phyloP scores from a whole-genome alignment of 2,797 vertebrate species.

The Enteromius mattozi region DNA sequence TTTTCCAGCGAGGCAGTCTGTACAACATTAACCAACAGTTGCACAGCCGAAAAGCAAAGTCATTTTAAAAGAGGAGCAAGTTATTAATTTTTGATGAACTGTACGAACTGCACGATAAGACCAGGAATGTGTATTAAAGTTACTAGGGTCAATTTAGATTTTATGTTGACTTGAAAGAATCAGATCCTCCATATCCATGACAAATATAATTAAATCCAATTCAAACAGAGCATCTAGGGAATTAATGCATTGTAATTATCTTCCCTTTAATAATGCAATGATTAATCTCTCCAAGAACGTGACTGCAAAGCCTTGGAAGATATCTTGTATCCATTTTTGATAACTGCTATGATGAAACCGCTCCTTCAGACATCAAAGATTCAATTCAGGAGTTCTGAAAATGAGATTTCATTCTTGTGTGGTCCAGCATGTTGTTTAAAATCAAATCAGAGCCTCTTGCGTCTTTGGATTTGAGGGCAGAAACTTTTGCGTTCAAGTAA shows the following conservation, averaged over 20 bases:
- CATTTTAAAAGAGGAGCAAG: background rate
- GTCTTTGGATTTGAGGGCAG: background rate
- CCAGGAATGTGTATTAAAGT: constrained; percentile 15
- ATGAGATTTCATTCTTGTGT: constrained; percentile 6
- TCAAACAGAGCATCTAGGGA: background rate
- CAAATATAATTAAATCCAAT: constrained; percentile 8
- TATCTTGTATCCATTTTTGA: constrained; percentile 31
- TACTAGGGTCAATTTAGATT: background rate
- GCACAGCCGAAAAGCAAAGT: background rate
- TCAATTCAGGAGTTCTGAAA: constrained; percentile 28
- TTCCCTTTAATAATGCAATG: background rate
- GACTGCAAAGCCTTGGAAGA: background rate
- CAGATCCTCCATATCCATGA: constrained; percentile 2
- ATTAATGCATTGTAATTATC: background rate
- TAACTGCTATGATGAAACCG: constrained; percentile 29
- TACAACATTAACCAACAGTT: background rate
- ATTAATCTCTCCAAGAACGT: constrained; percentile 15
- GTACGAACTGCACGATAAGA: background rate
- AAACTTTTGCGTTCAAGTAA: constrained; percentile 18
- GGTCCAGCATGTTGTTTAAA: constrained; percentile 14
- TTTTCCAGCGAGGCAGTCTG: background rate
- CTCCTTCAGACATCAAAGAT: constrained; percentile 31
- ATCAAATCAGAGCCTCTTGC: constrained; percentile 8
- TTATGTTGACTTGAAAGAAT: constrained; percentile 12
- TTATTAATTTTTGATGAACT: constrained; percentile 1